These are phyloP conservation scores for Coccyzus lansbergi DNA, from an alignment of 2,797 vertebrate genomes.

Conservation along the genomic window DNA sequence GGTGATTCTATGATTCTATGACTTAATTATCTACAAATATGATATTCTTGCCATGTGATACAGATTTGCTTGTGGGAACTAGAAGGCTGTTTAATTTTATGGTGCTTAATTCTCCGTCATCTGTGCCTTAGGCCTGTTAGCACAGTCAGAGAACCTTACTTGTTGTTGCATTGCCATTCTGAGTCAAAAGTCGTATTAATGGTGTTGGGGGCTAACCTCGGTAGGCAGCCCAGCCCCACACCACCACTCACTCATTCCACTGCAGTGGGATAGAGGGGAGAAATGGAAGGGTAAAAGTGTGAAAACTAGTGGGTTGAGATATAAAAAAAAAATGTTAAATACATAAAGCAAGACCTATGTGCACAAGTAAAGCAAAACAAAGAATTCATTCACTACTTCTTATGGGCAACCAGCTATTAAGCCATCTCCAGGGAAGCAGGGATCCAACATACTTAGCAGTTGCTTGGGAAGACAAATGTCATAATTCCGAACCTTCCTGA, in stretches of 20 bases:
- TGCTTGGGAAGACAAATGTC: neutral
- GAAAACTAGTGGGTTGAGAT: neutral
- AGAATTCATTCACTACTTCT: neutral
- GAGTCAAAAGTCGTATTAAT: neutral
- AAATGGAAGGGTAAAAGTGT: neutral
- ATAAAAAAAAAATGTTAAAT: neutral
- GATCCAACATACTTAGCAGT: accelerated
- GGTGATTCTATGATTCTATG: too few relatives aligned
- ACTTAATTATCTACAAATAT: neutral
- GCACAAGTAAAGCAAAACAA: neutral
- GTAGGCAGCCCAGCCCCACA: neutral
- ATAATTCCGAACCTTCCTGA: neutral
- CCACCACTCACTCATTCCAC: accelerated
- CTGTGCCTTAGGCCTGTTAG: neutral
- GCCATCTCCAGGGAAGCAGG: neutral
- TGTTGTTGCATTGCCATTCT: neutral
- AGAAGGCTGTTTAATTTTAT: neutral
- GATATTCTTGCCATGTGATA: neutral
- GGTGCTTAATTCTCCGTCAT: neutral
- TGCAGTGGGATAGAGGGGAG: neutral
- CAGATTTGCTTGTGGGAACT: neutral
- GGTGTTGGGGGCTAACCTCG: neutral
- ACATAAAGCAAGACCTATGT: neutral
- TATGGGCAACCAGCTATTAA: neutral
- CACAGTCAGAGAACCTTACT: neutral